Evolutionary conservation across 2,113 vertebrate species (phyloP), one percentile per base, ranked within the genome.

Genomic region (Nycticryphes semicollaris): DNA sequence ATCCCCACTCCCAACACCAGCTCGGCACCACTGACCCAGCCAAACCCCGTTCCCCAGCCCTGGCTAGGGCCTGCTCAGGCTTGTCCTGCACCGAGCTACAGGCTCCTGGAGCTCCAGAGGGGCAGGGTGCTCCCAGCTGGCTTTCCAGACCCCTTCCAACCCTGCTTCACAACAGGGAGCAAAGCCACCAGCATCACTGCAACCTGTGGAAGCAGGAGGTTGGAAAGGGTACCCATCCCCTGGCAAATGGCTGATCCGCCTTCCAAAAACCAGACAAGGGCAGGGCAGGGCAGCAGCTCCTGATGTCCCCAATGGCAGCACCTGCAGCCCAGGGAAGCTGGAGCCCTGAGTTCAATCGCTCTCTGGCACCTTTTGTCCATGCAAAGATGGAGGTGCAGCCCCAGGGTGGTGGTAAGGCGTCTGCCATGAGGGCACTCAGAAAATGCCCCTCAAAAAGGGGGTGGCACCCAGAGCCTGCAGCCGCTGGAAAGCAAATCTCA

Each of bases 251-350:
- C 9, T 56, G 33, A 22, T 78, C 33, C 16, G 7, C 4, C 11
- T 28, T 48, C 47, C 7, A 3, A 35, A 78, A 62, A 3, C 8
- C 37, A 39, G 4, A 15, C 8, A 0, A 28, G 7, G 12, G 9
- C 9, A 10, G 43, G 48, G 73, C 47, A 30, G n/a, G 14, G 63
- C 11, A 51, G 56, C 45, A 54, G 66, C 37, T 18, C 20, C 68
- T 5, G 28, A n/a, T 33, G 45, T 30, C 54, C 39, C 1, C 0
- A 2, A 12, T 0, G 0, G 50, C 59, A 47, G 79, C 45, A 12
- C 30, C 3, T 3, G 35, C 60, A 85, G 45, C 30, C 2, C 0
- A 3, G 0, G 1, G 28, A 51, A 70, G 9, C 45, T 57, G 37
- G 22, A 70, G 27, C 27, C 39, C 24, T 14, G 14, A 45, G 56